Conservation (phyloP, 2,888 invertebrate species). For the Phyllotreta striolata region DNA sequence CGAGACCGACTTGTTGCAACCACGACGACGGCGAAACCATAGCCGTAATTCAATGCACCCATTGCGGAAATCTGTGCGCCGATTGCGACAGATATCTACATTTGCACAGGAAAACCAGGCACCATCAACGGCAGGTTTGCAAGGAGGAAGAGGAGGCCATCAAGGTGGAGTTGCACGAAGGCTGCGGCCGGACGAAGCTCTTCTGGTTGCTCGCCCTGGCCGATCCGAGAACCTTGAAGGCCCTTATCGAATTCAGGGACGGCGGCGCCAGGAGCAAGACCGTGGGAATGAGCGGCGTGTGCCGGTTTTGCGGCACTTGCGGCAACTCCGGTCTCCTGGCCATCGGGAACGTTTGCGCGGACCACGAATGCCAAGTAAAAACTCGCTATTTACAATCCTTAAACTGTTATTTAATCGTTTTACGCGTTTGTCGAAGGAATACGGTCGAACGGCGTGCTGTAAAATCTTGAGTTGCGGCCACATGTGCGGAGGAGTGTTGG, state of each 20-base stretch:
- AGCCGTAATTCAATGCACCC: slow-evolving; percentile 91
- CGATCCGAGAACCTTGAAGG: slow-evolving; percentile 92
- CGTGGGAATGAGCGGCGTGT: slow-evolving; percentile 70
- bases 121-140: slow-evolving; percentile 89
- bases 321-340: slow-evolving; percentile 85
- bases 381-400: neutral
- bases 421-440: slow-evolving; percentile 65
- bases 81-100: slow-evolving; percentile 97
- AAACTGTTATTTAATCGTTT: slow-evolving; percentile 17
- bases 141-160: slow-evolving; percentile 97
- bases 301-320: slow-evolving; percentile 90
- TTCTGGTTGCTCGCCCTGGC: slow-evolving; percentile 94
- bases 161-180: slow-evolving; percentile 95
- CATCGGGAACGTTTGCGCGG: slow-evolving; percentile 92
- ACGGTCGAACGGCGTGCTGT: slow-evolving; percentile 82
- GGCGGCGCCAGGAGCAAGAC: slow-evolving; percentile 66
- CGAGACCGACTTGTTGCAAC: slow-evolving; percentile 88
- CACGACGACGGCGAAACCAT: slow-evolving; percentile 95
- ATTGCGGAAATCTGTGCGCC: slow-evolving; percentile 91
- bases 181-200: slow-evolving; percentile 93
- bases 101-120: slow-evolving; percentile 84
- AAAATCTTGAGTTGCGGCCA: slow-evolving; percentile 89
- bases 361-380: slow-evolving; percentile 89
- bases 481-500: slow-evolving; percentile 90
- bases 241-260: slow-evolving; percentile 88